Evolutionary conservation across 2,113 vertebrate genomes (phyloP), one percentile per base, ranked within the genome.

Genomic region (Chitala chitala): DNA sequence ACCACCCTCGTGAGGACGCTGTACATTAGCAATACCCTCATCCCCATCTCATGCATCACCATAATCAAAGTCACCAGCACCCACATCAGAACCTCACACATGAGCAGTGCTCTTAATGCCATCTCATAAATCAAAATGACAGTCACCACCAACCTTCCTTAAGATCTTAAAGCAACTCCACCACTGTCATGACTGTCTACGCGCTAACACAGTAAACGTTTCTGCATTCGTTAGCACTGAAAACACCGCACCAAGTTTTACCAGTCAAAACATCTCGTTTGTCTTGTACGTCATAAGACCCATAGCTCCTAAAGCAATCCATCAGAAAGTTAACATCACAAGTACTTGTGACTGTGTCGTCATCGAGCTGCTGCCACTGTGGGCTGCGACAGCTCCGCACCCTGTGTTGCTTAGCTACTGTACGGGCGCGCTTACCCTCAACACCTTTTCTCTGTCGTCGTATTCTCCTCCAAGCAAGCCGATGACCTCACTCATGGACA

Each of bases 401-500:
- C n/a, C n/a, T n/a, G n/a, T n/a, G n/a, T n/a, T n/a, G n/a, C n/a
- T n/a, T n/a, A n/a, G n/a, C n/a, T n/a, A n/a, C n/a, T n/a, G n/a
- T n/a, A n/a, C n/a, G n/a, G n/a, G n/a, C n/a, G n/a, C n/a, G 53
- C 90, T 86, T 85, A 99, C 96, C 90, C 95, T 94, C 26, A 99
- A 81, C 22, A 92, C 76, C 81, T 91, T 93, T 63, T 93, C 82
- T 4, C 85, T 85, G 71, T 95, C 89, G 7, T 82, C 86, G 71
- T 94, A 99, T 44, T 90, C 91, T 86, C 97, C 97, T 51, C 97
- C 97, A 0, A 99, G 87, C 17, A 99, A 88, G 59, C 97, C 96
- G 46, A 98, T 99, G 61, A 99, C 95, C 84, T 99, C 97, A 20
- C 92, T 93, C 88, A 94, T 90, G 1, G 96, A 98, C 48, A 96